Evolutionary conservation across 2,797 vertebrate species (phyloP), one percentile per base, ranked within the genome.

Genomic region (Pangasius larnaudii): DNA sequence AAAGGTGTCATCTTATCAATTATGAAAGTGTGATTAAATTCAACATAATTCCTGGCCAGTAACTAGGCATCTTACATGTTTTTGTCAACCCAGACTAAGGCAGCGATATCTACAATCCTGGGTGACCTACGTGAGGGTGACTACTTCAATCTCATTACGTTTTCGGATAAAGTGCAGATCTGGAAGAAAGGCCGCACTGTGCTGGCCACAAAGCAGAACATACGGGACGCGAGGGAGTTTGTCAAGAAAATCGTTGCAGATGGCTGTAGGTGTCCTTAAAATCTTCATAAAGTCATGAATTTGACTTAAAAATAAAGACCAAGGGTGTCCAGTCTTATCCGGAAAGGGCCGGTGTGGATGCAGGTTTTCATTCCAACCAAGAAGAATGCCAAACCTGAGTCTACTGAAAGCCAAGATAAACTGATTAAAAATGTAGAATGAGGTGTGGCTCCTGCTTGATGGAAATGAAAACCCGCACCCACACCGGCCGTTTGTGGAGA

Each of bases 71-170:
- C 30, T 36, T 69, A 36, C n/a, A 53, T 7, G 18, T 42, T 72
- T 78, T 51, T 69, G 84, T 51, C 72, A 24, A 75, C 39, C 67
- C 94, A 98, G 97, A 98, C 96, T 65, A 97, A 97, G 90, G 96
- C 96, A 88, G 96, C 97, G 30, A 97, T 97, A 96, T 91, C 90
- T 75, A 96, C 96, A 59, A 98, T 97, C 86, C 95, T 98, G 3
- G 93, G 93, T n/a, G 97, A 97, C 87, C 95, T 97, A 1, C 94
- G 93, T 77, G 94, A 96, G 83, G 96, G 95, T 0, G 96, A 98
- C 93, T 94, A 95, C 93, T 98, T 98, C 93, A 98, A 98, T 90
- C 96, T 98, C 89, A 95, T 97, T 89, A 97, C 96, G 80, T 98
- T 98, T 95, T 97, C 97, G 6, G 96, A 98, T 78, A 94, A 92